Conservation (phyloP, 1,140 invertebrate genomes). For the Drosophila equinoxialis region DNA sequence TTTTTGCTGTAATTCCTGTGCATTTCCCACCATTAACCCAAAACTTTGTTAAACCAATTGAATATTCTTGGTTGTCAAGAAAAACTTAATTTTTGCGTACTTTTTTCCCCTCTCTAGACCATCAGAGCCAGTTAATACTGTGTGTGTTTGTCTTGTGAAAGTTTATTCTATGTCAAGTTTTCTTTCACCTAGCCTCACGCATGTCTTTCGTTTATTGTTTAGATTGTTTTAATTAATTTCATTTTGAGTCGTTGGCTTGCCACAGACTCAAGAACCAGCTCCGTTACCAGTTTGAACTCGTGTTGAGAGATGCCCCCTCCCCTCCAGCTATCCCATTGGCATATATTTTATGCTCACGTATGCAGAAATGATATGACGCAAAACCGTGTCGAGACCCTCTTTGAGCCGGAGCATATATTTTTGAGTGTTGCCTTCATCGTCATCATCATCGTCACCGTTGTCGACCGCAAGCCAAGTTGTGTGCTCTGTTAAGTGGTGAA, state of each 20-base stretch:
- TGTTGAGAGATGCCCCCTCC: neutral
- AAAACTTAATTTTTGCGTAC: neutral
- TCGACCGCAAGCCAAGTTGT: conserved; percentile 67
- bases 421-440: conserved; percentile 25
- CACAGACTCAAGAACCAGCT: conserved; percentile 33
- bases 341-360: conserved; percentile 62
- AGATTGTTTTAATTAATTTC: conserved; percentile 75
- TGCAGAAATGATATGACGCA: conserved; percentile 60
- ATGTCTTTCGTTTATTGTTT: conserved; percentile 57
- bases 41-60: too few relatives aligned
- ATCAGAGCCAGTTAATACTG: conserved; percentile 15
- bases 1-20: too few relatives aligned
- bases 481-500: conserved; percentile 63
- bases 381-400: conserved; percentile 29
- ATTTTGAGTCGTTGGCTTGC: conserved; percentile 60
- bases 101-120: neutral
- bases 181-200: conserved; percentile 11
- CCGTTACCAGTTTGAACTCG: neutral
- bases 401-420: conserved; percentile 14
- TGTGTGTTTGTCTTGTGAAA: neutral
- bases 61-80: too few relatives aligned
- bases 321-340: conserved; percentile 15
- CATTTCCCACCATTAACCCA: too few relatives aligned
- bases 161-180: neutral
- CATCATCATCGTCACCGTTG: conserved; percentile 25